phyloP scores from a whole-genome alignment of 2,797 vertebrate genomes.

The Anguilla obscura region DNA sequence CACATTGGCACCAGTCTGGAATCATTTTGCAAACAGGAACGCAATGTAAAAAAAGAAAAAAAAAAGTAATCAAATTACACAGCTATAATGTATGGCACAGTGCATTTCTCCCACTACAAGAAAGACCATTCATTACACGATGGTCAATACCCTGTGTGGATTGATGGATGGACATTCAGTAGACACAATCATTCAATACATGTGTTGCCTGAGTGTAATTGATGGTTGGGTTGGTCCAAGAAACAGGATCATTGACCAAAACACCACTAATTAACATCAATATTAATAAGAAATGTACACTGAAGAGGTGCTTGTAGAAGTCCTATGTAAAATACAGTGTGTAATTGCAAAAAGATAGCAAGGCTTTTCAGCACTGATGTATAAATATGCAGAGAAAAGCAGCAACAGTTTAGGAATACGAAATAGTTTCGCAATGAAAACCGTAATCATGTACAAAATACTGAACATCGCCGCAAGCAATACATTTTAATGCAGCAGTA shows the following conservation, averaged over 20 bases:
- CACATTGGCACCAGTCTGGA: neutral
- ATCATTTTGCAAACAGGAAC: neutral
- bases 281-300: constrained; percentile 54
- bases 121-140: constrained; percentile 62
- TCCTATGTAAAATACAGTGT: neutral
- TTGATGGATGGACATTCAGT: constrained; percentile 66
- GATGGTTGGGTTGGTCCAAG: constrained; percentile 63
- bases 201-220: constrained; percentile 61
- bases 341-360: neutral
- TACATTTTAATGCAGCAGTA: neutral
- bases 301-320: constrained; percentile 37
- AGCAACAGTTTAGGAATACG: neutral
- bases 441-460: neutral
- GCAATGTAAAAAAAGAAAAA: neutral
- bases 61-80: constrained; percentile 46
- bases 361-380: neutral
- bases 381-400: neutral
- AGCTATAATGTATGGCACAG: constrained; percentile 45
- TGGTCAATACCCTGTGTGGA: constrained; percentile 59
- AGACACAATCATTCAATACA: constrained; percentile 56
- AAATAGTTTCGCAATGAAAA: neutral
- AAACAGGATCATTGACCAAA: constrained; percentile 50
- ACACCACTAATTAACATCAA: constrained; percentile 63
- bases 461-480: neutral
- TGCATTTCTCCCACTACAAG: constrained; percentile 63